These are phyloP conservation scores for Luscinia megarhynchos DNA, from an alignment of 2,797 vertebrate genomes.

Conservation along the genomic window DNA sequence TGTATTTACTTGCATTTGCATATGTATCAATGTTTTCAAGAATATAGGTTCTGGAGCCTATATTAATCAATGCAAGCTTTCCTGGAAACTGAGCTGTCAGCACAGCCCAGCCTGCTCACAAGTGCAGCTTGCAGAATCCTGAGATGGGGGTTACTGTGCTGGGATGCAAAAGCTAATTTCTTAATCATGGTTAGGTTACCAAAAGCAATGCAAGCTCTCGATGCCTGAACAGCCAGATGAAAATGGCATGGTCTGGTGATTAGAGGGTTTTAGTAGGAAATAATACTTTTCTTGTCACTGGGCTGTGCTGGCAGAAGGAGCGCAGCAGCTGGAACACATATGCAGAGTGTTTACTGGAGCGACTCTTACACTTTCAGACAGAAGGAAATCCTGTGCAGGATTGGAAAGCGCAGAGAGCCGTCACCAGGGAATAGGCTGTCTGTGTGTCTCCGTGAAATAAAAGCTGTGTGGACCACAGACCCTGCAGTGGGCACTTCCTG, in stretches of 20 bases:
- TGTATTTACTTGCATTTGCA: background rate
- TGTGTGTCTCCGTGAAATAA: slow-evolving; percentile 75
- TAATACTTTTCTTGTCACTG: slow-evolving; percentile 81
- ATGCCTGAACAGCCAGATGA: slow-evolving; percentile 54
- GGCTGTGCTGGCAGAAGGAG: slow-evolving; percentile 59
- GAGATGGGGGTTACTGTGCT: background rate
- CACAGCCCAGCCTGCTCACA: background rate
- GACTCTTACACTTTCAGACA: slow-evolving; percentile 79
- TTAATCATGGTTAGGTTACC: slow-evolving; percentile 43
- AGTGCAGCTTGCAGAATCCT: background rate
- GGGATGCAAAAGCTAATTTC: slow-evolving; percentile 60
- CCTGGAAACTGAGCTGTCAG: background rate
- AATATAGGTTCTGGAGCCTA: background rate
- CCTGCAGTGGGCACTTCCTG: slow-evolving; percentile 66
- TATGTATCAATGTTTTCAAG: background rate
- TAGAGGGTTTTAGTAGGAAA: slow-evolving; percentile 75
- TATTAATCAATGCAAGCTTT: background rate
- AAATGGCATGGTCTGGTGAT: slow-evolving; percentile 67
- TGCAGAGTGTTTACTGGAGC: slow-evolving; percentile 78
- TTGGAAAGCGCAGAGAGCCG: slow-evolving; percentile 68
- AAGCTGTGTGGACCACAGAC: slow-evolving; percentile 65
- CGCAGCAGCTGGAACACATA: slow-evolving; percentile 80
- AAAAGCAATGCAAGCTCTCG: background rate
- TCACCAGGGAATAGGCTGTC: slow-evolving; percentile 75
- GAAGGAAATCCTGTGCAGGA: slow-evolving; percentile 82